Evolutionary conservation across 2,888 invertebrate species (phyloP).

Genomic region (Microctonus brassicae): DNA sequence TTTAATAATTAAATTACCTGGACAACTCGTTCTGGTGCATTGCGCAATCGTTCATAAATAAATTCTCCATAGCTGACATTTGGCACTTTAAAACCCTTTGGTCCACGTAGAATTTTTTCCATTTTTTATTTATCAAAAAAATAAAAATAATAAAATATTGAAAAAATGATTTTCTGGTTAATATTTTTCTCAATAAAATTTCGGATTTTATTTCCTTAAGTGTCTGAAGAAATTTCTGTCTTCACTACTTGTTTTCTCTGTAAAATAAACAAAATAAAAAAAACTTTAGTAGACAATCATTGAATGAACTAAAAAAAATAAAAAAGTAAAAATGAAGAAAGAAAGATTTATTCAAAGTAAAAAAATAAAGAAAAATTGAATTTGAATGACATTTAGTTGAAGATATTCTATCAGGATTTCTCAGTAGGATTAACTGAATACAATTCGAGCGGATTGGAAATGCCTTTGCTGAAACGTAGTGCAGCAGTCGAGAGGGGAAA

Average conservation of each 20-base stretch:
- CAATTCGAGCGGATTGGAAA: slow-evolving; percentile 26
- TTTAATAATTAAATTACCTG: slow-evolving; percentile 33
- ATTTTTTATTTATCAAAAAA: not conserved
- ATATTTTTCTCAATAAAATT: slow-evolving; percentile 50
- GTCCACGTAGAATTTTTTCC: slow-evolving; percentile 14
- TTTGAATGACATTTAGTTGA: slow-evolving; percentile 2
- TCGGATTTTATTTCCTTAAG: not conserved
- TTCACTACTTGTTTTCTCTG: not conserved
- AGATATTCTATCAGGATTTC: slow-evolving; percentile 6
- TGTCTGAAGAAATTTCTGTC: not conserved
- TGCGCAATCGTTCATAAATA: slow-evolving; percentile 36
- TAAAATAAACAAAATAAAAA: not conserved
- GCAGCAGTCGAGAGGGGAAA: slow-evolving; percentile 11
- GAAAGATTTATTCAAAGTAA: not conserved
- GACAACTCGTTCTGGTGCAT: slow-evolving; percentile 31
- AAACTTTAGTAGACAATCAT: not conserved
- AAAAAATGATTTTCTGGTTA: not conserved
- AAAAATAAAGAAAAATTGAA: not conserved
- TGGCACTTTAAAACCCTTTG: slow-evolving; percentile 14
- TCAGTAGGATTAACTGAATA: slow-evolving; percentile 21
- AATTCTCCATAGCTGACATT: slow-evolving; percentile 39
- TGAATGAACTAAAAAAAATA: not conserved
- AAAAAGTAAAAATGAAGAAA: not conserved
- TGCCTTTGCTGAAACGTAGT: slow-evolving; percentile 2
- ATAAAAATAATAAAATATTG: not conserved